Evolutionary conservation across 2,113 vertebrate species (phyloP).

Genomic region (Orthonyx spaldingii): DNA sequence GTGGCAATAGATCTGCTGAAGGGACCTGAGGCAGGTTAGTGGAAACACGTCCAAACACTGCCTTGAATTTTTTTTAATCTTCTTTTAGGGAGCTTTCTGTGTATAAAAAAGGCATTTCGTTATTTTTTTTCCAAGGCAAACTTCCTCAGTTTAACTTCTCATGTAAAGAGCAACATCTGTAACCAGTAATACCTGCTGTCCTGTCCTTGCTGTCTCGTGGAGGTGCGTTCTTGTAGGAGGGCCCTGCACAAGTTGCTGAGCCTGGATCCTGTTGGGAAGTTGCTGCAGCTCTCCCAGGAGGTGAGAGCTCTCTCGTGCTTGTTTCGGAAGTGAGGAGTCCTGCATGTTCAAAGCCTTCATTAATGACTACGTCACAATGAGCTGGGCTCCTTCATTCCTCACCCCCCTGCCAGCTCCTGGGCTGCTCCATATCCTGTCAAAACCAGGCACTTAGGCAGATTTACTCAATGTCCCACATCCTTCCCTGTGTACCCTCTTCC

Average conservation of each 20-base stretch:
- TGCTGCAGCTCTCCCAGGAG: neutral
- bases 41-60: neutral
- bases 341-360: neutral
- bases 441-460: neutral
- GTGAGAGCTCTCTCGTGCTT: neutral
- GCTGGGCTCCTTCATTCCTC: neutral
- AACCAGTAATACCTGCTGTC: neutral
- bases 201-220: neutral
- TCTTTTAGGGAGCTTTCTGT: constrained; percentile 25
- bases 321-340: neutral
- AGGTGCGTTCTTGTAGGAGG: neutral
- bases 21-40: neutral
- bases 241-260: neutral
- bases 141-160: constrained; percentile 74
- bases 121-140: constrained; percentile 51
- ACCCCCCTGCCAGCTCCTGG: neutral
- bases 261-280: neutral
- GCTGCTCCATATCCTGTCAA: constrained; percentile 22
- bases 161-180: constrained; percentile 63
- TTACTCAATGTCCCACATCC: constrained; percentile 34
- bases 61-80: neutral
- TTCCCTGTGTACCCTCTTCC: neutral
- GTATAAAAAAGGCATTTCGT: constrained; percentile 34
- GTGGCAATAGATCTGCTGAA: neutral
- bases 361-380: neutral